A percentile compares a stretch with the other conserved stretches of the same genome.
These are phyloP conservation scores for Threskiornis aethiopicus DNA, from an alignment of 2,797 vertebrate genomes.

Conservation along the genomic window DNA sequence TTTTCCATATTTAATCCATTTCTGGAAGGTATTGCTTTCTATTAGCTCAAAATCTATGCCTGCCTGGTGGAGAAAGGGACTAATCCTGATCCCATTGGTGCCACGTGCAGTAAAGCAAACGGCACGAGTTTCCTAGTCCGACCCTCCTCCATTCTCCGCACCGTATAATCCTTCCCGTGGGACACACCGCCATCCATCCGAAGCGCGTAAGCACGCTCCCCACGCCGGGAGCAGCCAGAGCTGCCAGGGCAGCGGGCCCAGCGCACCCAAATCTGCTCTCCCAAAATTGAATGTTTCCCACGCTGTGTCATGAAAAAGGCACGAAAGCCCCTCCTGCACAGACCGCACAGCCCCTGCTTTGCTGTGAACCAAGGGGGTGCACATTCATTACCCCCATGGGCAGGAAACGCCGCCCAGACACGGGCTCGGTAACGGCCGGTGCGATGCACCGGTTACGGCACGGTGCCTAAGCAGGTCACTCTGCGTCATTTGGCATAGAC, in stretches of 20 bases:
- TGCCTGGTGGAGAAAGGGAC: background rate
- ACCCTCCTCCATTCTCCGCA: background rate
- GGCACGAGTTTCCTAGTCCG: rapidly evolving
- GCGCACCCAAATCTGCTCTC: background rate
- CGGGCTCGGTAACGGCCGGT: no score
- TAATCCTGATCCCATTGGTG: rapidly evolving
- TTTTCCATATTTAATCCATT: background rate
- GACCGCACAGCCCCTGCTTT: background rate
- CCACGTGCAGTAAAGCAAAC: rapidly evolving
- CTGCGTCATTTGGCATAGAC: background rate
- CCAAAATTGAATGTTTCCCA: no score
- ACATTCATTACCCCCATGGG: background rate
- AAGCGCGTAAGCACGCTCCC: rapidly evolving
- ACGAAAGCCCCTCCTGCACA: background rate
- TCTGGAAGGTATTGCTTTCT: background rate
- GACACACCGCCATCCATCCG: rapidly evolving
- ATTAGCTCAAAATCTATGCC: rapidly evolving
- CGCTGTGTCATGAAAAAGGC: rapidly evolving
- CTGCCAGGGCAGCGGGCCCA: background rate
- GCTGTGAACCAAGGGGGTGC: background rate
- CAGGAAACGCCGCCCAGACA: rapidly evolving
- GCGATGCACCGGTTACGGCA: rapidly evolving
- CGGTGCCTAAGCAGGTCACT: background rate
- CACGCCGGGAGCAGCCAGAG: rapidly evolving
- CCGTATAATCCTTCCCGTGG: rapidly evolving